phyloP scores from a whole-genome alignment of 2,797 vertebrate species.

The Urosaurus nigricauda region DNA sequence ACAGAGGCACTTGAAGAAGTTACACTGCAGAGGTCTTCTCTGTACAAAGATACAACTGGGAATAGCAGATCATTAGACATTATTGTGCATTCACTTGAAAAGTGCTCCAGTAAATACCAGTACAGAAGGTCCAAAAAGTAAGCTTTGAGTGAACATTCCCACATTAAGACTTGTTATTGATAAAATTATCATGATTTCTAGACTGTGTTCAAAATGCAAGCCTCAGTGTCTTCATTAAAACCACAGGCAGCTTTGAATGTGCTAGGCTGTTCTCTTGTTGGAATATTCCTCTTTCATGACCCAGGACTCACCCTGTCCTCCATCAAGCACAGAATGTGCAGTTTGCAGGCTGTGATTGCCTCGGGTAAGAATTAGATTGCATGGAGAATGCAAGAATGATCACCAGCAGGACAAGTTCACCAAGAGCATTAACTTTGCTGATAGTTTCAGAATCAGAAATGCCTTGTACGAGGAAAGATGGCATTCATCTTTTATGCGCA shows the following conservation, averaged over 20 bases:
- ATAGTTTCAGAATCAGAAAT: constrained; percentile 30
- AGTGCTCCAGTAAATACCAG: not conserved
- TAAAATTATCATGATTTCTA: not conserved
- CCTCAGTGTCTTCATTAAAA: constrained; percentile 6
- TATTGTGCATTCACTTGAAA: not conserved
- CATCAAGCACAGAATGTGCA: constrained; percentile 13
- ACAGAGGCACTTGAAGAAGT: too few relatives aligned
- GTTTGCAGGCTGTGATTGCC: constrained; percentile 14
- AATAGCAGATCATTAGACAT: not conserved
- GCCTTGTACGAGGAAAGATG: not conserved
- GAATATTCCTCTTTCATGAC: constrained; percentile 25
- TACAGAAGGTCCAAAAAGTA: not conserved
- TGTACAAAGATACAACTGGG: not conserved
- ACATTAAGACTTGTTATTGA: constrained; percentile 1
- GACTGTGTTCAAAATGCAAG: not conserved
- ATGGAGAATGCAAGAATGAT: constrained; percentile 27
- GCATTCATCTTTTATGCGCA: not conserved
- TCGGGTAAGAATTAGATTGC: constrained; percentile 26
- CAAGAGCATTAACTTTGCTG: constrained; percentile 21
- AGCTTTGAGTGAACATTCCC: not conserved
- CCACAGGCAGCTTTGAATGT: not conserved
- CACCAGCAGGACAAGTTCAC: constrained; percentile 32
- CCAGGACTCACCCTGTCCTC: constrained; percentile 24
- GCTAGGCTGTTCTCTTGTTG: not conserved
- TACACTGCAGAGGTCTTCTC: too few relatives aligned